Evolutionary conservation across 2,113 vertebrate species (phyloP).

Genomic region (Silurus asotus): DNA sequence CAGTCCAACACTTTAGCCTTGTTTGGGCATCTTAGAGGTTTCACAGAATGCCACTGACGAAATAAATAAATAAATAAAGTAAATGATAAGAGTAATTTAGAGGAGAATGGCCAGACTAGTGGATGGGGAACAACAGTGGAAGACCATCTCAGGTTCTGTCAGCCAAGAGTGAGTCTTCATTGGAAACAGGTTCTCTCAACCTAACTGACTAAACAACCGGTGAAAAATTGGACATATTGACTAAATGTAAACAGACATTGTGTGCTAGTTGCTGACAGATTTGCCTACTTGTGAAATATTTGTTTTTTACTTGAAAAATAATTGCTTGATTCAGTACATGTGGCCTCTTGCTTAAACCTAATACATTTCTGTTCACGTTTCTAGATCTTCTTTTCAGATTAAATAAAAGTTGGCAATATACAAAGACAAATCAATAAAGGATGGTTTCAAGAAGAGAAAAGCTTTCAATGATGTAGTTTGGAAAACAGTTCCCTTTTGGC

Average conservation of each 20-base stretch:
- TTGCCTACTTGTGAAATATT: background rate
- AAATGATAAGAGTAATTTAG: background rate
- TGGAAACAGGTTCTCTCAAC: background rate
- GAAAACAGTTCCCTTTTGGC: background rate
- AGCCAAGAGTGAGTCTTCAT: background rate
- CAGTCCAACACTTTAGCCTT: too few species aligned
- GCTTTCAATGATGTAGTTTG: background rate
- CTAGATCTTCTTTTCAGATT: background rate
- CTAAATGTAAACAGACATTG: background rate
- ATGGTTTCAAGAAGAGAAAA: background rate
- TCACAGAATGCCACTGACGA: background rate
- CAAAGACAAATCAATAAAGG: background rate
- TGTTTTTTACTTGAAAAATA: background rate
- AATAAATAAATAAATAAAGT: background rate
- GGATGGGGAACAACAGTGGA: background rate
- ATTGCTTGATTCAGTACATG: background rate
- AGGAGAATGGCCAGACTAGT: background rate
- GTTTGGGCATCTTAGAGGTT: background rate
- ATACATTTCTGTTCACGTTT: background rate
- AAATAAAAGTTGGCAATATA: slow-evolving; percentile 6
- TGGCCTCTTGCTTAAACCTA: background rate
- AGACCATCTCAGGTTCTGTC: background rate
- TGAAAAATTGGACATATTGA: background rate
- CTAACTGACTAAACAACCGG: background rate
- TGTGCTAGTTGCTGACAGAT: background rate